Evolutionary conservation across 2,888 invertebrate species (phyloP).

Genomic region (Odontothrips loti): DNA sequence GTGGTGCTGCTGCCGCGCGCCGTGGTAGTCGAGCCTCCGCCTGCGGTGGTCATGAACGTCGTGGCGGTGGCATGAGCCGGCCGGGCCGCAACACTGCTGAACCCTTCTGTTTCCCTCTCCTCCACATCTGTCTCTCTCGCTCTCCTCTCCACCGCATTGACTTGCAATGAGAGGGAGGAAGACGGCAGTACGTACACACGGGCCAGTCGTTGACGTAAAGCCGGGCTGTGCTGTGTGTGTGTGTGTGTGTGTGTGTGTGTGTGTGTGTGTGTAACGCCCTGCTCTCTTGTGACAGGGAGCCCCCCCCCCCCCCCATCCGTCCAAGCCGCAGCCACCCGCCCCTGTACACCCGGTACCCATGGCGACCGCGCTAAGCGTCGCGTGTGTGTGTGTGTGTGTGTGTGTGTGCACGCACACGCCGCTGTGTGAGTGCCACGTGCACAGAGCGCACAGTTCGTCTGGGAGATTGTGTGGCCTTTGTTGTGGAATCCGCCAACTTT

Average conservation of each 20-base stretch:
- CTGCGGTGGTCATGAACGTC: too few species aligned
- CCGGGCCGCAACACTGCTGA: background rate
- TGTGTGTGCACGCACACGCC: background rate
- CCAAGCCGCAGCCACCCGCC: background rate
- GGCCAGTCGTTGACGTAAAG: background rate
- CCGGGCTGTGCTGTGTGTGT: background rate
- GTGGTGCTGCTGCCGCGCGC: too few species aligned
- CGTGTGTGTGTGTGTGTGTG: background rate
- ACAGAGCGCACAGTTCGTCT: background rate
- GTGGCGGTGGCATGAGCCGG: background rate
- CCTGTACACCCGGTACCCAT: background rate
- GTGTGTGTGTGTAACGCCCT: background rate
- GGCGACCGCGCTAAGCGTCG: too few species aligned
- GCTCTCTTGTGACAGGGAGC: background rate
- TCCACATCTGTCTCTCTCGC: background rate
- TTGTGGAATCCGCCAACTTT: constrained; percentile 6
- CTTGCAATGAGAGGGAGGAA: constrained; percentile 8
- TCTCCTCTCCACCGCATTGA: background rate
- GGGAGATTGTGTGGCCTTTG: constrained; percentile 3
- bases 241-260: background rate
- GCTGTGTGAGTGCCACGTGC: background rate
- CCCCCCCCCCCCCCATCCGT: background rate
- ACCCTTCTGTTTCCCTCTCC: background rate
- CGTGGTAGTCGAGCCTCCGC: too few species aligned
- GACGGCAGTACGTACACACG: background rate